A percentile compares a stretch with the other conserved stretches of the same genome.
These are phyloP conservation scores for Chydorus sphaericus DNA, from an alignment of 2,888 invertebrate species.

Conservation along the genomic window DNA sequence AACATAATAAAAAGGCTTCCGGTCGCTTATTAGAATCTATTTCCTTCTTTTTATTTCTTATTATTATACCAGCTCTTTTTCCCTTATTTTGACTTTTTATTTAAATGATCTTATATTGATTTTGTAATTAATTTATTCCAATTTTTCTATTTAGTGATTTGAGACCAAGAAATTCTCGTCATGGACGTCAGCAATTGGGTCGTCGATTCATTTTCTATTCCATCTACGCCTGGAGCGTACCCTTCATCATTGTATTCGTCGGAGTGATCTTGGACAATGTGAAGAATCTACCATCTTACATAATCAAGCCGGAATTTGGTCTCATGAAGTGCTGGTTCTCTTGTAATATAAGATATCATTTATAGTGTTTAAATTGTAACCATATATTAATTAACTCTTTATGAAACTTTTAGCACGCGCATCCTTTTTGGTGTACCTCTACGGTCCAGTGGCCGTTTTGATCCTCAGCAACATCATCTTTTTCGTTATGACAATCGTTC, in stretches of 20 bases:
- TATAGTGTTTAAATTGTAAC: slow-evolving; percentile 15
- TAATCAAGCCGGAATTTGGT: slow-evolving; percentile 7
- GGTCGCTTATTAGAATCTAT: no score
- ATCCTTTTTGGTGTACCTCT: slow-evolving; percentile 41
- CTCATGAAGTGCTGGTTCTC: slow-evolving; percentile 10
- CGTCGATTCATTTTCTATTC: slow-evolving; percentile 30
- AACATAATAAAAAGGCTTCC: no score
- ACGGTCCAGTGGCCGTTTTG: slow-evolving; percentile 46
- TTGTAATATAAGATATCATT: background rate
- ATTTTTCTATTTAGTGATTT: no score
- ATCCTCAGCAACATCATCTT: slow-evolving; percentile 48
- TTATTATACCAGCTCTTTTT: background rate
- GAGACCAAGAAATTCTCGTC: background rate
- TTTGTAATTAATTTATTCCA: no score
- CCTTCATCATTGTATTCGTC: slow-evolving; percentile 8
- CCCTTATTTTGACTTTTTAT: background rate
- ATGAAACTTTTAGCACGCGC: slow-evolving; percentile 19
- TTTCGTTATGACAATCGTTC: slow-evolving; percentile 45
- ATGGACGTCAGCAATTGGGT: background rate
- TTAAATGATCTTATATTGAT: background rate
- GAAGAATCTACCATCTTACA: slow-evolving; percentile 23
- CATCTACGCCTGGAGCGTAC: slow-evolving; percentile 10
- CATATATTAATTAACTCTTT: slow-evolving; percentile 18
- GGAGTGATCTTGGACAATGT: slow-evolving; percentile 18
- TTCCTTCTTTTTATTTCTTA: background rate